phyloP scores from a whole-genome alignment of 2,888 invertebrate species.

The Phengaris alcon region DNA sequence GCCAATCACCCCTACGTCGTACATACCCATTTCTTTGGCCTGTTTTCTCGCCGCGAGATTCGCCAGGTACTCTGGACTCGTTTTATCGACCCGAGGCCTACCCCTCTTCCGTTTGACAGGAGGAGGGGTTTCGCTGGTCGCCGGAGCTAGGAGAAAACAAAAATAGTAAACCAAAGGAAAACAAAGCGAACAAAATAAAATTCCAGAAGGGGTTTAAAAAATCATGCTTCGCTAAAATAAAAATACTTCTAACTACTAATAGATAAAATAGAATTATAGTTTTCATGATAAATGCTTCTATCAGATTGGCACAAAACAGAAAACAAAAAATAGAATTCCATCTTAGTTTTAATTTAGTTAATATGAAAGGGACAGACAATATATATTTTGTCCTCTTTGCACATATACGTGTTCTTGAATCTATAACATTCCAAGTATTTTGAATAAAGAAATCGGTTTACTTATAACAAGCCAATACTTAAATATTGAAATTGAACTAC shows the following conservation, averaged over 20 bases:
- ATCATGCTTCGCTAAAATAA: conserved; percentile 12
- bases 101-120: conserved; percentile 58
- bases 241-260: neutral
- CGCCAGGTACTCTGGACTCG: conserved; percentile 68
- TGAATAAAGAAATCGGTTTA: too few species aligned
- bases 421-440: too few species aligned
- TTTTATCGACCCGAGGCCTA: conserved; percentile 67
- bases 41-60: conserved; percentile 67
- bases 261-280: neutral
- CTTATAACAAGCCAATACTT: neutral
- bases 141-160: conserved; percentile 42
- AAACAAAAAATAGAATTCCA: neutral
- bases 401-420: too few species aligned
- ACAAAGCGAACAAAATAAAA: conserved; percentile 33
- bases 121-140: conserved; percentile 50
- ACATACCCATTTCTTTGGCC: conserved; percentile 62
- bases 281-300: neutral
- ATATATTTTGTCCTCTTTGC: too few species aligned
- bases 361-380: too few species aligned
- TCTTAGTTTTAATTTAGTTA: too few species aligned
- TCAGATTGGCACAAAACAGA: neutral
- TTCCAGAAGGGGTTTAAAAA: conserved; percentile 24
- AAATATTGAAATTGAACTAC: neutral
- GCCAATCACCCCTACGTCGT: neutral
- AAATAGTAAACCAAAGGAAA: conserved; percentile 32